phyloP scores from a whole-genome alignment of 2,797 vertebrate genomes.

The Masticophis lateralis region DNA sequence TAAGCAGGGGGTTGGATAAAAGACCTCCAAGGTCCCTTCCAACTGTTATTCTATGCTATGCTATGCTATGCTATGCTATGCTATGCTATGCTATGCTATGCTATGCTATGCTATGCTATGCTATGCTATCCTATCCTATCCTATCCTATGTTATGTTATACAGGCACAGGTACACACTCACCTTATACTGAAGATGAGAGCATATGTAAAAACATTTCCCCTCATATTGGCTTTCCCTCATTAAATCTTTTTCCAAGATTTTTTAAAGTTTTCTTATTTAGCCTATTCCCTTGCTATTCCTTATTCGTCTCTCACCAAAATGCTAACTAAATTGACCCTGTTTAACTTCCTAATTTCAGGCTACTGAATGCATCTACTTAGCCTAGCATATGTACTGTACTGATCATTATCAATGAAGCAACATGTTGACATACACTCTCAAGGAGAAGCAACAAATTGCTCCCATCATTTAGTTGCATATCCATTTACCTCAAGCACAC shows the following conservation, averaged over 20 bases:
- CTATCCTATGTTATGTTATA: not conserved
- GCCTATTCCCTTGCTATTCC: not conserved
- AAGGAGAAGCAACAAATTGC: not conserved
- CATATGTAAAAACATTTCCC: not conserved
- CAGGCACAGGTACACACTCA: not conserved
- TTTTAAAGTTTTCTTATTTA: not conserved
- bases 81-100: too few relatives aligned
- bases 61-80: too few relatives aligned
- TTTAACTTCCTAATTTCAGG: not conserved
- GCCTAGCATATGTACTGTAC: not conserved
- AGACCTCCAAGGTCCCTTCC: too few relatives aligned
- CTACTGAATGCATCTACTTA: not conserved
- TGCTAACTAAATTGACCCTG: not conserved
- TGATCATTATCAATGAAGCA: not conserved
- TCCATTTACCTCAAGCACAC: slow-evolving; percentile 79
- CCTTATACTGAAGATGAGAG: not conserved
- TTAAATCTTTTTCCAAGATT: not conserved
- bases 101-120: too few relatives aligned
- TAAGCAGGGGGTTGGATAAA: too few relatives aligned
- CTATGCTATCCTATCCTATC: too few relatives aligned
- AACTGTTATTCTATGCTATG: too few relatives aligned
- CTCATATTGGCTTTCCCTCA: not conserved
- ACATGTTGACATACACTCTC: not conserved
- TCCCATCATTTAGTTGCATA: not conserved
- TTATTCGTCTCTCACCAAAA: not conserved